Percentiles rank a stretch among this genome's conserved stretches.
Evolutionary conservation across 2,888 invertebrate species (phyloP).

Genomic region (Hirtodrosophila cameraria): DNA sequence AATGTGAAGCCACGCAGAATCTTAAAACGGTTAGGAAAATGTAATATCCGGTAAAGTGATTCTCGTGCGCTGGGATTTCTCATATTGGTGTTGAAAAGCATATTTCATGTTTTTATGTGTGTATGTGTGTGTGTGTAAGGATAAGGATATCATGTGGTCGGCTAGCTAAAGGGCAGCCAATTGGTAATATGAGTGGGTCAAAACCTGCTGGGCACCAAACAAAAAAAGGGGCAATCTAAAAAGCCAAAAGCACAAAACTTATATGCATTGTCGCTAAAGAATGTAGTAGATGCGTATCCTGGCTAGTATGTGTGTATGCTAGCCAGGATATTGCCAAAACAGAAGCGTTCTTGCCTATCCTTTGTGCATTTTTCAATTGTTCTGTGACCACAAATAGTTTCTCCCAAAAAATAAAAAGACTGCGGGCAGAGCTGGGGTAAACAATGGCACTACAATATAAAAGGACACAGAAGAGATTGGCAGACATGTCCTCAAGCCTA

Average conservation of each 20-base stretch:
- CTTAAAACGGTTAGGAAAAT: conserved; percentile 39
- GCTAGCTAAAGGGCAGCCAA: conserved; percentile 19
- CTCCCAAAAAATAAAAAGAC: conserved; percentile 21
- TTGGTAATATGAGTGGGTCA: conserved; percentile 37
- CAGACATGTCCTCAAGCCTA: not conserved
- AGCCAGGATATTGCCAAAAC: conserved; percentile 48
- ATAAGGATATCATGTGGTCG: conserved; percentile 20
- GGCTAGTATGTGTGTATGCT: conserved; percentile 1
- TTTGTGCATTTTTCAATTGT: conserved; percentile 44
- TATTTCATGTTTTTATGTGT: conserved; percentile 29
- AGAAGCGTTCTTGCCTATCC: conserved; percentile 24
- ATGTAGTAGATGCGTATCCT: conserved; percentile 9
- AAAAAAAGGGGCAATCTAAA: not conserved
- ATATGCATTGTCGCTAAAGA: conserved; percentile 21
- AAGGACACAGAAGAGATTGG: not conserved
- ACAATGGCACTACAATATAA: conserved; percentile 33
- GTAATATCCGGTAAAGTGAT: conserved; percentile 39
- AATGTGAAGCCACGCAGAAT: conserved; percentile 37
- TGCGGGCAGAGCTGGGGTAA: conserved; percentile 25
- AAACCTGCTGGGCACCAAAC: conserved; percentile 9
- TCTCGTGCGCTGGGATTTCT: not conserved
- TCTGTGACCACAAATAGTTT: conserved; percentile 43
- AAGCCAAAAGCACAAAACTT: conserved; percentile 1
- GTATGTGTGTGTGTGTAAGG: conserved; percentile 8
- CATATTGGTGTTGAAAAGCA: conserved; percentile 2